Evolutionary conservation across 2,113 vertebrate species (phyloP).

Genomic region (Callithrix jacchus): DNA sequence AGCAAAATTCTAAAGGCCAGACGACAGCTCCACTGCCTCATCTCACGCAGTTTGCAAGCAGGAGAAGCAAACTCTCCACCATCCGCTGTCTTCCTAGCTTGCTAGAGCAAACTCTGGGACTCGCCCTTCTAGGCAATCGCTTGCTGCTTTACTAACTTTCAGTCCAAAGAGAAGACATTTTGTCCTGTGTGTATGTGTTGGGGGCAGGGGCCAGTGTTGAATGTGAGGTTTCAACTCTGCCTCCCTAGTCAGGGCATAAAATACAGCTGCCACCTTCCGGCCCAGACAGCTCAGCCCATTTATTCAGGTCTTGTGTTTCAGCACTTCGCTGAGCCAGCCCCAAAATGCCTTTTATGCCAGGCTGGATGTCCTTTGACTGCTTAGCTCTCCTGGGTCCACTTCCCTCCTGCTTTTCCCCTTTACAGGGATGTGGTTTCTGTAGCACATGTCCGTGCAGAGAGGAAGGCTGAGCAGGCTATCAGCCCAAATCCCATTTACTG

Average conservation of each 20-base stretch:
- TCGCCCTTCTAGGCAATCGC: background rate
- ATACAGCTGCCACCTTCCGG: background rate
- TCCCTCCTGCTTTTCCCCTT: slow-evolving; percentile 51
- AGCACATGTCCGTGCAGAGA: slow-evolving; percentile 7
- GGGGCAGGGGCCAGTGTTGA: background rate
- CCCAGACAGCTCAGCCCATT: no score
- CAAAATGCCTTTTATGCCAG: slow-evolving; percentile 15
- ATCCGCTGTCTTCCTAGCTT: slow-evolving; percentile 62
- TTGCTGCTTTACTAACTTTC: slow-evolving; percentile 47
- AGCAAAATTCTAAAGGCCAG: slow-evolving; percentile 17
- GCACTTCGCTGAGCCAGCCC: slow-evolving; percentile 28
- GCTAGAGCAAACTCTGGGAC: slow-evolving; percentile 26
- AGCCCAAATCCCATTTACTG: background rate
- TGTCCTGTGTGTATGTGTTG: background rate
- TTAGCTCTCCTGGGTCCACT: background rate
- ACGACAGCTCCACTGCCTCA: background rate
- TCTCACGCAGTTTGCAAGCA: background rate
- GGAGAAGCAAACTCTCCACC: slow-evolving; percentile 50
- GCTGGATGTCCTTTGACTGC: slow-evolving; percentile 40
- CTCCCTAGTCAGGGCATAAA: background rate
- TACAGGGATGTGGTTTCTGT: background rate
- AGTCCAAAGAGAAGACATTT: slow-evolving; percentile 14
- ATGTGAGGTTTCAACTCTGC: background rate
- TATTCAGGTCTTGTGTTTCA: slow-evolving; percentile 43
- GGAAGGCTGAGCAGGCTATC: background rate